phyloP scores from a whole-genome alignment of 2,797 vertebrate genomes.

The Myripristis jacobus region DNA sequence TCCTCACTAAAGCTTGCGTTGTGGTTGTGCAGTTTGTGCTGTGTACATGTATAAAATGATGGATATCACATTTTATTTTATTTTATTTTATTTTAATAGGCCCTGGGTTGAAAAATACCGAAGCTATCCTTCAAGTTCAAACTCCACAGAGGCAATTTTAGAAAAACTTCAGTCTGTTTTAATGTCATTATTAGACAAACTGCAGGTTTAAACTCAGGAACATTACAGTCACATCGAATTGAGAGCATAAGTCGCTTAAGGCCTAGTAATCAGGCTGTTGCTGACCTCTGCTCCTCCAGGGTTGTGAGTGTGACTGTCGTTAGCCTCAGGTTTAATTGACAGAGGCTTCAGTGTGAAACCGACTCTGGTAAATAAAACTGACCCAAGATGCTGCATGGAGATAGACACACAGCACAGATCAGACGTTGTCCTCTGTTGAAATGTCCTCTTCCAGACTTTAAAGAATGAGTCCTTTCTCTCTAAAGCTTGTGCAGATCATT shows the following conservation, averaged over 20 bases:
- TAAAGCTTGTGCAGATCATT: too few relatives aligned
- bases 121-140: too few relatives aligned
- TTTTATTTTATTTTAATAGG: too few relatives aligned
- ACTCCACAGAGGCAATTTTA: not conserved
- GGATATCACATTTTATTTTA: too few relatives aligned
- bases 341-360: slow-evolving; percentile 13
- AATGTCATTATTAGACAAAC: not conserved
- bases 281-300: slow-evolving; percentile 1
- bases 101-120: too few relatives aligned
- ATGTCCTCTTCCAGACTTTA: not conserved
- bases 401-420: slow-evolving; percentile 20
- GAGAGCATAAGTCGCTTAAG: not conserved
- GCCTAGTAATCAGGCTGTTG: slow-evolving; percentile 2
- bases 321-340: slow-evolving; percentile 28
- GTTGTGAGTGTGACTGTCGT: slow-evolving; percentile 32
- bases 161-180: not conserved
- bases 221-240: not conserved
- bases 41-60: too few relatives aligned
- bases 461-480: too few relatives aligned
- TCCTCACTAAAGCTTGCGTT: too few relatives aligned
- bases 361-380: not conserved
- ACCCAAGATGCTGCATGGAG: slow-evolving; percentile 11
- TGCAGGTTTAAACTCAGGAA: not conserved
- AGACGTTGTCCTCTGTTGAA: slow-evolving; percentile 51
- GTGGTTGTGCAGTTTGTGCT: too few relatives aligned